These are phyloP conservation scores for Rhabdomys dilectus DNA, from an alignment of 2,113 vertebrate genomes.

Conservation along the genomic window DNA sequence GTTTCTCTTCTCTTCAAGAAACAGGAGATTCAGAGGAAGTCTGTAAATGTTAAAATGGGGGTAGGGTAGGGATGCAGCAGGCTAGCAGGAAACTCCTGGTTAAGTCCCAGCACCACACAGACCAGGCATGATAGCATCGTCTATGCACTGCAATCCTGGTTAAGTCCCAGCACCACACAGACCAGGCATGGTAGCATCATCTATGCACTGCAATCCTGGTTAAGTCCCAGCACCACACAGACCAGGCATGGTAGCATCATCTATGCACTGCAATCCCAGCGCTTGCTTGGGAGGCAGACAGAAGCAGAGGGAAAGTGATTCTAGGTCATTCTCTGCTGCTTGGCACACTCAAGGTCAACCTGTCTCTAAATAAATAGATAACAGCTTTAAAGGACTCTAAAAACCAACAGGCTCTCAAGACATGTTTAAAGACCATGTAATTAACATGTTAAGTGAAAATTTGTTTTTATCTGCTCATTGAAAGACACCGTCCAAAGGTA, in stretches of 20 bases:
- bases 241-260: too few relatives aligned
- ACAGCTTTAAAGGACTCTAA: slow-evolving; percentile 38
- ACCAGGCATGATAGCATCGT: neutral
- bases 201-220: too few relatives aligned
- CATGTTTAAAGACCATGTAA: neutral
- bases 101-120: neutral
- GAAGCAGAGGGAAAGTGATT: neutral
- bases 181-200: too few relatives aligned
- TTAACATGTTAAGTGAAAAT: slow-evolving; percentile 45
- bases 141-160: neutral
- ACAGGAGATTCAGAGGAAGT: neutral
- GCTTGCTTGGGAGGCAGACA: neutral
- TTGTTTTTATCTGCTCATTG: slow-evolving; percentile 19
- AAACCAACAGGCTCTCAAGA: neutral
- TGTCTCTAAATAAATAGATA: neutral
- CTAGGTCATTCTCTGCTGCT: neutral
- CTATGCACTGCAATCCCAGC: too few relatives aligned
- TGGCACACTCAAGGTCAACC: neutral
- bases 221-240: too few relatives aligned
- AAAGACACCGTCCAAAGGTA: neutral
- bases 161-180: too few relatives aligned
- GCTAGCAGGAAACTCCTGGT: neutral
- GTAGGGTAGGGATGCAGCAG: neutral
- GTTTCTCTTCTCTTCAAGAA: neutral
- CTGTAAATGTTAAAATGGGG: neutral